Percentiles rank a stretch among this genome's conserved stretches.
Evolutionary conservation across 2,797 vertebrate species (phyloP).

Genomic region (Triplophysa yarkandensis): DNA sequence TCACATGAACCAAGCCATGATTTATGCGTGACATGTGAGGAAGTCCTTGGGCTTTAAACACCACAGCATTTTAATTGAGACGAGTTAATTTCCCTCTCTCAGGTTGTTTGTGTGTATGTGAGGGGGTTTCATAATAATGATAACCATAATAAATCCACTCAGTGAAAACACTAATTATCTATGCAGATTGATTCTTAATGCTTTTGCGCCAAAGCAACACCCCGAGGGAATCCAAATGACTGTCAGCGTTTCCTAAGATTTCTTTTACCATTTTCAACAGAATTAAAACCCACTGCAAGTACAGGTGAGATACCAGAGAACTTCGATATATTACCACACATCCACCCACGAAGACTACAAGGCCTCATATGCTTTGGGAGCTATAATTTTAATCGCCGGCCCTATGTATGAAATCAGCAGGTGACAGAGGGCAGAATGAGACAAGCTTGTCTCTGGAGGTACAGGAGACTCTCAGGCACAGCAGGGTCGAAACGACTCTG

Average conservation of each 20-base stretch:
- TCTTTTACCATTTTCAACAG: conserved; percentile 12
- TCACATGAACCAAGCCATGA: conserved; percentile 72
- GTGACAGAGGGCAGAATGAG: conserved; percentile 67
- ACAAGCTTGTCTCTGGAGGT: conserved; percentile 63
- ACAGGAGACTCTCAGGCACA: conserved; percentile 70
- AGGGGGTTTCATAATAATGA: conserved; percentile 54
- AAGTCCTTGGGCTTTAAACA: conserved; percentile 67
- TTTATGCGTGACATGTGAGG: conserved; percentile 70
- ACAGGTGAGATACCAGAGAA: conserved; percentile 30
- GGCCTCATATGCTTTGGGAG: conserved; percentile 48
- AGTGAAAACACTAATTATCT: conserved; percentile 50
- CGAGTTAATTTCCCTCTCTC: conserved; percentile 69
- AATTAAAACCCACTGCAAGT: neutral
- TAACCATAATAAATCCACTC: conserved; percentile 55
- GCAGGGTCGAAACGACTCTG: conserved; percentile 67
- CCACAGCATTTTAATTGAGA: conserved; percentile 59
- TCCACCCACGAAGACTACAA: conserved; percentile 31
- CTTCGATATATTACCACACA: conserved; percentile 31
- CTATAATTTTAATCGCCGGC: conserved; percentile 67
- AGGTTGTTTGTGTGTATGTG: conserved; percentile 53
- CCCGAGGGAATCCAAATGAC: conserved; percentile 16
- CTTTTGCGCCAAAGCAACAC: conserved; percentile 1
- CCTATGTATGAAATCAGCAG: conserved; percentile 74
- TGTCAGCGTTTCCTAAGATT: conserved; percentile 16
- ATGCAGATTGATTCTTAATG: conserved; percentile 22